Base-by-base conservation (phyloP, 2,888 invertebrate genomes). In the Drymonia ruficornis region DNA sequence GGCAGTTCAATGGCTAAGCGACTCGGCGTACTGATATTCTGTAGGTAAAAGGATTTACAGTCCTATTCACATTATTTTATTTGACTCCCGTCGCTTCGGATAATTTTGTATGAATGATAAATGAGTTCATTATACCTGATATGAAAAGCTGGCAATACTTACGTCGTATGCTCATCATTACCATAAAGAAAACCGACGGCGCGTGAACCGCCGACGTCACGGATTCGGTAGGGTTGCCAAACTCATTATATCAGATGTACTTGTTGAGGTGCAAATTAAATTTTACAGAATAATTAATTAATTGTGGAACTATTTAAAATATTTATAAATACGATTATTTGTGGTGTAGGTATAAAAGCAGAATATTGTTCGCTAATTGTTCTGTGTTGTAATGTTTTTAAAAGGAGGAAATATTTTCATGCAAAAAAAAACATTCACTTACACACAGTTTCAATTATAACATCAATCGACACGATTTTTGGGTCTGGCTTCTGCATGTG, bases 141-240 rank as follows among this genome's bases (percentile, higher is more conserved):
- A 65, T 69, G 56, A 66, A 67, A 66, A 49, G 61, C 49, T 70
- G 45, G 59, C 59, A 63, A 64, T 63, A 69, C 55, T 76, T 77
- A 76, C 76, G 74, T 70, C 68, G 73, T 75, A 72, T 77, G 52
- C 55, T 52, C 52, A 36, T 67, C 63, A 79, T 81, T 81, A 76
- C 61, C 78, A 84, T 86, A 83, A 83, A 76, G 69, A 68, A 79
- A 84, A 72, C 59, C 70, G 84, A 86, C 83, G 79, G 76, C 63
- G 76, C 80, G 81, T 84, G 68, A 86, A 84, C 65, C 61, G 52
- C 65, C 61, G 56, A 61, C 70, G 72, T 67, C 61, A 62, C 62
- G 63, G 65, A 44, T 61, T 63, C 62, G 63, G 65, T 44, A 49
- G 52, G 42, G 42, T 15, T 58, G 42, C 31, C 47, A 53, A 43